A percentile compares a stretch with the other conserved stretches of the same genome.
phyloP scores from a whole-genome alignment of 2,888 invertebrate species.

The Amphipyra tragopoginis region DNA sequence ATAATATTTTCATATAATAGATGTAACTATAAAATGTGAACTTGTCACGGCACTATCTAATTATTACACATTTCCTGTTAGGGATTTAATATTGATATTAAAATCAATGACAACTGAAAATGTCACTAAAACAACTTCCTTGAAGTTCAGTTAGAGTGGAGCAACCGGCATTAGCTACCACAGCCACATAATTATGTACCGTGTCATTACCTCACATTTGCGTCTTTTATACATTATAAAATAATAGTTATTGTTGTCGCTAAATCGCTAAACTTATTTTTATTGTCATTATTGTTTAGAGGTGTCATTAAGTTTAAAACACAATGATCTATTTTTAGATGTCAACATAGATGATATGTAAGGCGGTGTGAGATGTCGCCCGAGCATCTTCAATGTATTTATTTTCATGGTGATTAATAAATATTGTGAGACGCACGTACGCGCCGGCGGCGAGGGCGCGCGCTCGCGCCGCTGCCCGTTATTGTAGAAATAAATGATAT shows the following conservation, averaged over 20 bases:
- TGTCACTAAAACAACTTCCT: constrained; percentile 32
- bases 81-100: constrained; percentile 22
- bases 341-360: constrained; percentile 82
- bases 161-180: constrained; percentile 67
- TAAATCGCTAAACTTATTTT: constrained; percentile 82
- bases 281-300: constrained; percentile 80
- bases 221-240: constrained; percentile 81
- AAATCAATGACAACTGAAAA: constrained; percentile 14
- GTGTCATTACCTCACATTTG: constrained; percentile 86
- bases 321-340: constrained; percentile 81
- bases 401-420: constrained; percentile 84
- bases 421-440: constrained; percentile 87
- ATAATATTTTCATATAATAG: constrained; percentile 45
- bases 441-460: constrained; percentile 70
- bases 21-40: constrained; percentile 49
- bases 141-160: constrained; percentile 77
- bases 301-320: constrained; percentile 80
- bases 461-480: constrained; percentile 77
- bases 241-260: constrained; percentile 85
- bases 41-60: constrained; percentile 50
- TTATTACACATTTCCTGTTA: constrained; percentile 35
- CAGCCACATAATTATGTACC: constrained; percentile 75
- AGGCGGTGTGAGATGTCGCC: constrained; percentile 75
- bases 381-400: constrained; percentile 83
- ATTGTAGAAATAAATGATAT: constrained; percentile 90